These are phyloP conservation scores for Indicator maculatus DNA, from an alignment of 2,113 vertebrate species.

Conservation along the genomic window DNA sequence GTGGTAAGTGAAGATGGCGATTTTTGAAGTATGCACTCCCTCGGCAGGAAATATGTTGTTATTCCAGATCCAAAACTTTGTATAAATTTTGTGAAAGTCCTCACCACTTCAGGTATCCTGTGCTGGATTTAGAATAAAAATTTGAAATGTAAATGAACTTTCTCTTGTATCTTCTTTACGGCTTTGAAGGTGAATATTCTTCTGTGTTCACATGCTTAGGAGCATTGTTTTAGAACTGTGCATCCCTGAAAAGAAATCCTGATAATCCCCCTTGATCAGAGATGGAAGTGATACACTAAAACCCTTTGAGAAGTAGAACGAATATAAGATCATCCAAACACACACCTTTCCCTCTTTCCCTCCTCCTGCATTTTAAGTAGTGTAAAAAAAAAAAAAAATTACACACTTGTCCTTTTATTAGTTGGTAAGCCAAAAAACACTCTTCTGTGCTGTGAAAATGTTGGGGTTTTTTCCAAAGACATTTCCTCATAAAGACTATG, in stretches of 20 bases:
- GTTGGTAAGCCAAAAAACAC: background rate
- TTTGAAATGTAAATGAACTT: constrained; percentile 38
- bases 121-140: background rate
- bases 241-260: constrained; percentile 12
- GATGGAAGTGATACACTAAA: background rate
- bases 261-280: constrained; percentile 5
- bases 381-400: background rate
- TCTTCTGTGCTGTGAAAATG: background rate
- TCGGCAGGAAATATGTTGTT: background rate
- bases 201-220: background rate
- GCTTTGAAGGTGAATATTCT: constrained; percentile 24
- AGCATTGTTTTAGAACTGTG: background rate
- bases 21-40: constrained; percentile 21
- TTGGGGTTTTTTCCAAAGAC: fast-evolving
- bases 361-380: background rate
- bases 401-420: background rate
- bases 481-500: background rate
- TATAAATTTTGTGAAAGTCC: constrained; percentile 32
- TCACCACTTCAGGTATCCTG: background rate
- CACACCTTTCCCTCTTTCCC: background rate
- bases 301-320: background rate
- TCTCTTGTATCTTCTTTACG: background rate
- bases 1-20: background rate
- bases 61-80: constrained; percentile 1
- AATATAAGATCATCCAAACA: background rate